Conservation (phyloP, 2,888 invertebrate genomes). For the Agrochola lychnidis region DNA sequence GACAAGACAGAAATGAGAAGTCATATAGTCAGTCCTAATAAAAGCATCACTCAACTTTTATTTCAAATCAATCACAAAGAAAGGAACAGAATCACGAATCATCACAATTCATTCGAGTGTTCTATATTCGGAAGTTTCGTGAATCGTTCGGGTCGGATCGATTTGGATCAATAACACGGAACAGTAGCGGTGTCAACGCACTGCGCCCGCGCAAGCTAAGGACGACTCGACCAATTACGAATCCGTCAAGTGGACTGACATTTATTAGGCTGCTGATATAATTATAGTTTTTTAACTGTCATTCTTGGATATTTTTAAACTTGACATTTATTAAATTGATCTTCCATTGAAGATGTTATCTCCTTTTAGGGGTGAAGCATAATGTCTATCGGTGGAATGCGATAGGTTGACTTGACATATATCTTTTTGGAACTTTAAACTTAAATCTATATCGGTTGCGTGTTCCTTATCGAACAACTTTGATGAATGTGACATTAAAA, state of each 20-base stretch:
- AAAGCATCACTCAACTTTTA: conserved; percentile 14
- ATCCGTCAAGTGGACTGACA: conserved; percentile 65
- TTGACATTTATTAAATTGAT: conserved; percentile 42
- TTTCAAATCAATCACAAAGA: conserved; percentile 31
- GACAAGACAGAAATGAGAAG: background rate
- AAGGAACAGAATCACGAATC: conserved; percentile 22
- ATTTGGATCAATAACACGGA: conserved; percentile 87
- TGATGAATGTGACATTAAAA: conserved; percentile 45
- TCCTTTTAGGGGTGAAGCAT: conserved; percentile 11
- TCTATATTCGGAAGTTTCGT: conserved; percentile 69
- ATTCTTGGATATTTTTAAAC: conserved; percentile 34
- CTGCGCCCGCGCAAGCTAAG: conserved; percentile 65
- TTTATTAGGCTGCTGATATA: conserved; percentile 56
- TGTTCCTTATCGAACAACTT: conserved; percentile 29
- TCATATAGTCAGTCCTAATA: background rate
- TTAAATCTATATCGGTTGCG: background rate
- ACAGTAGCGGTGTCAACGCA: conserved; percentile 83
- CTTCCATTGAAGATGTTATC: conserved; percentile 12
- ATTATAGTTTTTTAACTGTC: conserved; percentile 57
- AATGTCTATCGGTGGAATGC: background rate
- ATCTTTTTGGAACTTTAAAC: background rate
- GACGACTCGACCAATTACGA: conserved; percentile 64
- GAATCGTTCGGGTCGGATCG: conserved; percentile 73
- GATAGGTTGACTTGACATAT: background rate
- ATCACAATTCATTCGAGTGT: conserved; percentile 49